These are phyloP conservation scores for Taenaris catops DNA, from an alignment of 2,888 invertebrate genomes.

Conservation along the genomic window DNA sequence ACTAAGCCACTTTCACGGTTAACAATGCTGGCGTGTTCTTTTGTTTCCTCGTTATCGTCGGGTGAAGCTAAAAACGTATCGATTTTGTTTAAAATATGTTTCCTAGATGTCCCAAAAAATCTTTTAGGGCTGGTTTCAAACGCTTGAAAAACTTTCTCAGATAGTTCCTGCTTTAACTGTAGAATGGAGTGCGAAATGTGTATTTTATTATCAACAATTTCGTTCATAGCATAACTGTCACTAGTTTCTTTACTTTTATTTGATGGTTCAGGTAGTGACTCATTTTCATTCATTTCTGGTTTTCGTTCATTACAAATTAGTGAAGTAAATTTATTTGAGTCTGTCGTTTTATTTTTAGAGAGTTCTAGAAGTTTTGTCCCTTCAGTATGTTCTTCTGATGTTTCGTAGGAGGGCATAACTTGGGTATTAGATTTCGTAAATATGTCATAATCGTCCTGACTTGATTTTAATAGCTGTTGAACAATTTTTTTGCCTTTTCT, in stretches of 20 bases:
- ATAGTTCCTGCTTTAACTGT: conserved; percentile 52
- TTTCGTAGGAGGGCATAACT: not conserved
- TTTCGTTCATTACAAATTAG: conserved; percentile 1
- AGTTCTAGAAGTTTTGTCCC: too few relatives aligned
- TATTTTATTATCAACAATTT: too few relatives aligned
- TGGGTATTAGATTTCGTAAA: conserved; percentile 7
- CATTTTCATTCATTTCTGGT: conserved; percentile 5
- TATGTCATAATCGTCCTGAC: conserved; percentile 24
- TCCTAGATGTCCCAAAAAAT: conserved; percentile 70
- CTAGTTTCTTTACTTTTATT: conserved; percentile 10
- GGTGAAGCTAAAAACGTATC: conserved; percentile 64
- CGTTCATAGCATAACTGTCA: too few relatives aligned
- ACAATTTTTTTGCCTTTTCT: conserved; percentile 62
- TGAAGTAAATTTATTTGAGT: conserved; percentile 13
- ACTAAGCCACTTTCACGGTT: conserved; percentile 63
- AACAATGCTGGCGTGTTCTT: conserved; percentile 34
- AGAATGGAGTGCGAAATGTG: too few relatives aligned
- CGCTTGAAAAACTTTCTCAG: conserved; percentile 70
- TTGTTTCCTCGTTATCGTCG: conserved; percentile 35
- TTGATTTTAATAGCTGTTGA: conserved; percentile 50
- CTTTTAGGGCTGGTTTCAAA: conserved; percentile 73
- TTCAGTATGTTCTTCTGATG: not conserved
- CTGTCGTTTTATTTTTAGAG: not conserved
- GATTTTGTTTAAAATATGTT: conserved; percentile 66
- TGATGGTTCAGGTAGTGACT: not conserved